phyloP scores from a whole-genome alignment of 2,113 vertebrate species.

The Zosterops hypoxanthus region DNA sequence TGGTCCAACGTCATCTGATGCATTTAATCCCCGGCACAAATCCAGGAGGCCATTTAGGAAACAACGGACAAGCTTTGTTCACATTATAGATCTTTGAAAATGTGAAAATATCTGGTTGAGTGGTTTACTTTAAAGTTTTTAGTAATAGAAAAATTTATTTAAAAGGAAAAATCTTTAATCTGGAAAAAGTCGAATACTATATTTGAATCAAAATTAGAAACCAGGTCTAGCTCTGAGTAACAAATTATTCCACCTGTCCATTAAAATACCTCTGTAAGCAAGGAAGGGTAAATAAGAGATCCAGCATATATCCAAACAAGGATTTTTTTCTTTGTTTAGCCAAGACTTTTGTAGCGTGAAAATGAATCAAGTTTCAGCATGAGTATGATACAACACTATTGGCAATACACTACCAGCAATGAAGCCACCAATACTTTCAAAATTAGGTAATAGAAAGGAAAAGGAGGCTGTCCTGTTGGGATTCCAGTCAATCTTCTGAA shows the following conservation, averaged over 20 bases:
- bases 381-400: background rate
- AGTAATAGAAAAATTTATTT: background rate
- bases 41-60: slow-evolving; percentile 11
- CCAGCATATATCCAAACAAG: background rate
- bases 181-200: background rate
- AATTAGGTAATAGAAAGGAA: background rate
- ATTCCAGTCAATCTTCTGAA: background rate
- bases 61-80: background rate
- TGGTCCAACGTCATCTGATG: background rate
- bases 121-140: background rate
- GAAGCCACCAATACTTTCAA: background rate
- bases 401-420: background rate
- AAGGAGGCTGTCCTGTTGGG: background rate
- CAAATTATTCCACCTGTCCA: background rate
- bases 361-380: background rate
- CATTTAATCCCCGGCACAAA: slow-evolving; percentile 32
- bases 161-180: background rate
- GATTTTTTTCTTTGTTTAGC: background rate
- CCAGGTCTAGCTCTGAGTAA: background rate
- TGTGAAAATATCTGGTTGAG: background rate
- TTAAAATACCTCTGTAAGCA: background rate
- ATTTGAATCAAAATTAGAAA: background rate
- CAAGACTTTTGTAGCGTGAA: background rate
- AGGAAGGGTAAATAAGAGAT: background rate
- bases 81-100: background rate